Evolutionary conservation across 2,797 vertebrate genomes (phyloP), one percentile per base, ranked within the genome.

Genomic region (Pempheris klunzingeri): DNA sequence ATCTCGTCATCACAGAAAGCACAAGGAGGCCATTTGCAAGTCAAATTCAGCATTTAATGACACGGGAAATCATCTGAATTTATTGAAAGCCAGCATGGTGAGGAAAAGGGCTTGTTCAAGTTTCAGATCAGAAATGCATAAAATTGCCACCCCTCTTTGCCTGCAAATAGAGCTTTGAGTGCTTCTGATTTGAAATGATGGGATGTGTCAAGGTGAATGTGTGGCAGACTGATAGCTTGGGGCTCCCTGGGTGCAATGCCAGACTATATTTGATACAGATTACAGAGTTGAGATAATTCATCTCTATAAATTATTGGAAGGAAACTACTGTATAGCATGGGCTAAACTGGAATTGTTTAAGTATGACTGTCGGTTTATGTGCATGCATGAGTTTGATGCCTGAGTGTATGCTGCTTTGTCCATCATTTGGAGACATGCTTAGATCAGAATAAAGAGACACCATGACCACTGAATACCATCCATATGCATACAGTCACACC

Each of bases 1-100:
- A 77, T 89, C 79, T 87, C 66, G 14, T 69, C 85, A 72, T 86
- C 80, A 71, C 79, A 79, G 83, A 81, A 62, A 82, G 82, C 91
- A 85, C 67, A 64, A 90, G 85, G 77, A 87, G 77, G 65, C 41
- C 62, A 93, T 93, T 93, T 92, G 90, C 92, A 92, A 93, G 90
- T 93, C 90, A 93, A 87, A 93, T 91, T 83, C 71, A 17, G 71
- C 71, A 86, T 87, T 87, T 92, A 90, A 92, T 92, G 92, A 92
- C 87, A 88, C 55, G 71, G 87, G 88, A 89, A 93, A 90, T 92
- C 88, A 91, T 92, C 83, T 68, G 85, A 87, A 89, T 93, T 87
- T 87, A 91, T 88, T 88, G 87, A 87, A 88, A 90, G 84, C 82
- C 85, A 58, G 83, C 85, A 43, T 74, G 87, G 78, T 84, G 83